Evolutionary conservation across 2,888 invertebrate genomes (phyloP).

Genomic region (Pseudococcus longispinus): DNA sequence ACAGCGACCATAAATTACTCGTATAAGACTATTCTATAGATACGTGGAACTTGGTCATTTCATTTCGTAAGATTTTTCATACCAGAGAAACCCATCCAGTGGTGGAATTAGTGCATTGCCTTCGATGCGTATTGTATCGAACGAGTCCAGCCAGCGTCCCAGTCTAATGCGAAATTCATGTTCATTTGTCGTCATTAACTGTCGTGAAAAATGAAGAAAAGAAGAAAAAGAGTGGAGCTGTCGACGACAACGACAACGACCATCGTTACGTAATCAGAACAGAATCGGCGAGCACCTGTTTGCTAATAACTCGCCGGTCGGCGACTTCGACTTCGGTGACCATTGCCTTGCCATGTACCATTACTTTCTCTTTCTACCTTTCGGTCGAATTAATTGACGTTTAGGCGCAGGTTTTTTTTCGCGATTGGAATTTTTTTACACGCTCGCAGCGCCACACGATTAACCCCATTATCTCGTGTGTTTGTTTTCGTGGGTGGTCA

Average conservation of each 20-base stretch:
- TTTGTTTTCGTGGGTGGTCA: constrained; percentile 40
- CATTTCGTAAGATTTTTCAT: background rate
- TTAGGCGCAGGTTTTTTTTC: constrained; percentile 31
- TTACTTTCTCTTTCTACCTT: constrained; percentile 37
- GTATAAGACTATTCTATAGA: background rate
- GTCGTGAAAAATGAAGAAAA: constrained; percentile 26
- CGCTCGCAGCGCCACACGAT: constrained; percentile 29
- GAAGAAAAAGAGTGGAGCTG: background rate
- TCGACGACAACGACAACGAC: too few species aligned
- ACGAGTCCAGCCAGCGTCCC: too few species aligned
- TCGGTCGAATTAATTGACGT: constrained; percentile 38
- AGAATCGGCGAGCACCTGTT: constrained; percentile 16
- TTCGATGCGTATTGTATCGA: too few species aligned
- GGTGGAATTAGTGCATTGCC: background rate
- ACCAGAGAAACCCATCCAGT: background rate
- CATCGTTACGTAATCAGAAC: constrained; percentile 25
- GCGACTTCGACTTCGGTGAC: background rate
- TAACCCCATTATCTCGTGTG: constrained; percentile 8
- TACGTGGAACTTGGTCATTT: background rate
- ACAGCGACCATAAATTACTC: background rate
- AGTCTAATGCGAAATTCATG: constrained; percentile 35
- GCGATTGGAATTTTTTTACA: constrained; percentile 24
- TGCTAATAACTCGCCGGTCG: constrained; percentile 36
- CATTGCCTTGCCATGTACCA: constrained; percentile 20
- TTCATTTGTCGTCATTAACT: constrained; percentile 32